Conservation (phyloP, 2,113 vertebrate genomes). For the Podocnemis expansa region DNA sequence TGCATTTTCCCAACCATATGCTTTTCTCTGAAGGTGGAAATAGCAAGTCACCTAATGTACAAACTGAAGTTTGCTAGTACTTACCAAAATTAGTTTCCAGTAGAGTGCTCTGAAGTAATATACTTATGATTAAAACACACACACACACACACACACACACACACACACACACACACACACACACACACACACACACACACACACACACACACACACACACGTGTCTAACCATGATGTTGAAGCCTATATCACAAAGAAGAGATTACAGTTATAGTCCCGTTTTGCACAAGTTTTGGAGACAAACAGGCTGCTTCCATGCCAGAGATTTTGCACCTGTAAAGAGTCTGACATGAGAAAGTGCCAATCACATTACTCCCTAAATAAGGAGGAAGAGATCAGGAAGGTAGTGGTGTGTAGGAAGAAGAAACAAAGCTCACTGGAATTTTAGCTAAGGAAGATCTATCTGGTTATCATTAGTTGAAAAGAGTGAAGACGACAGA, state of each 20-base stretch:
- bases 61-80: not conserved
- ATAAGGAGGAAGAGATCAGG: not conserved
- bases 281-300: not conserved
- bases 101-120: not conserved
- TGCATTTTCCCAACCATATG: not conserved
- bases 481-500: not conserved
- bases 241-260: not conserved
- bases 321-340: not conserved
- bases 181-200: no score
- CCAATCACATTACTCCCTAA: not conserved
- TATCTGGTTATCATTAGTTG: not conserved
- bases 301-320: not conserved
- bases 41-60: not conserved
- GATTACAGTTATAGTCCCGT: not conserved
- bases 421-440: not conserved
- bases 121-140: not conserved
- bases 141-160: no score
- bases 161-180: no score
- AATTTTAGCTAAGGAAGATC: not conserved
- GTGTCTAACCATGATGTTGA: not conserved
- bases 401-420: not conserved
- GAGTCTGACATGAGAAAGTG: not conserved
- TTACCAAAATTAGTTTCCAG: not conserved
- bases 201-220: no score
- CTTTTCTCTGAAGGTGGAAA: not conserved